Evolutionary conservation across 2,888 invertebrate genomes (phyloP), one percentile per base, ranked within the genome.

Genomic region (Chrysodeixis includens): DNA sequence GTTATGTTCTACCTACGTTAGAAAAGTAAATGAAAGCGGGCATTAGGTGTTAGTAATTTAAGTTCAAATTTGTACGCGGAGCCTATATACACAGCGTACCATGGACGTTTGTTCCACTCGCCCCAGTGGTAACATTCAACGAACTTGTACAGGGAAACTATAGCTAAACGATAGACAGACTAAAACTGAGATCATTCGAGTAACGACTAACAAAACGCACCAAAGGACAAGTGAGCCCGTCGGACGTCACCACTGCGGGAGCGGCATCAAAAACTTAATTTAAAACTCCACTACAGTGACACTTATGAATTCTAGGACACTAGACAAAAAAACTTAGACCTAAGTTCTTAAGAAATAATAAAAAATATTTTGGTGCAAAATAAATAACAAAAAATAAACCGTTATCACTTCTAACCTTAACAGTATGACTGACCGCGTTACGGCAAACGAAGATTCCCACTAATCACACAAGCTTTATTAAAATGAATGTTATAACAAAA

Each of bases 1-100:
- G 94, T 95, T 94, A 94, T 92, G 93, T 89, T 92, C 94, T 94
- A 94, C 92, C 93, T 94, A 95, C 90, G 88, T 93, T 93, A 93
- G 92, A 93, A 94, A 94, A 94, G 86, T 85, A 91, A 92, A 91
- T 78, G 91, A 92, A 94, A 94, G 94, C 94, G 90, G 94, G 92
- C 87, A 85, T 91, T 89, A 90, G 85, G 89, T 89, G 87, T 92
- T 91, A 87, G 91, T 91, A 90, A 90, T 92, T 92, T 90, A 93
- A 91, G 92, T 91, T 93, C 90, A 87, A 93, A 90, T 91, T 91
- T 90, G 94, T 94, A 94, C 94, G 94, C 94, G 92, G 93, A 93
- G 93, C 89, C 88, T 93, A 93, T 92, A 87, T 94, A 94, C 93
- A 94, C 94, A 91, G 94, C 94, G 94, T 93, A 95, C 94, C 87